Percentiles rank a stretch among this genome's conserved stretches.
Conservation (phyloP, 2,113 vertebrate genomes). For the Ciconia stormi region DNA sequence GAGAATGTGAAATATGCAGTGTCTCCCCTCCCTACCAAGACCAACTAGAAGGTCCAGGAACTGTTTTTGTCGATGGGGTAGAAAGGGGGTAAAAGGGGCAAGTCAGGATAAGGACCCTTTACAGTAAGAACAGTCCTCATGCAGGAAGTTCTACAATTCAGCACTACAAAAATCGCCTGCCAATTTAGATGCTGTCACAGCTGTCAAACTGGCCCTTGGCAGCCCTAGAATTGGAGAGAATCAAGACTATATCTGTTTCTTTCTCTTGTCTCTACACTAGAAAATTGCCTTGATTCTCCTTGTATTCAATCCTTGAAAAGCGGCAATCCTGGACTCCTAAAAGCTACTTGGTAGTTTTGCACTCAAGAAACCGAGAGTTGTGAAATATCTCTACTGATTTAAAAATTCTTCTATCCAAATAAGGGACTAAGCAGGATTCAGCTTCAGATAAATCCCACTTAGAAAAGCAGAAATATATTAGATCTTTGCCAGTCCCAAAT, state of each 20-base stretch:
- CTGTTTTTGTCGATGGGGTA: background rate
- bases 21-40: background rate
- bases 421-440: background rate
- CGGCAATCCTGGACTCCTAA: background rate
- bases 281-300: background rate
- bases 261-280: background rate
- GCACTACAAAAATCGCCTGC: background rate
- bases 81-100: background rate
- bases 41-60: background rate
- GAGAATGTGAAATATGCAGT: accelerated
- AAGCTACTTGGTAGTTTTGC: background rate
- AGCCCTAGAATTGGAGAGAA: background rate
- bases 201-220: background rate
- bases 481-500: background rate
- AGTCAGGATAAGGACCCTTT: background rate
- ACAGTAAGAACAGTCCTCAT: background rate
- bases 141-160: background rate
- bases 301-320: background rate
- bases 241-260: background rate
- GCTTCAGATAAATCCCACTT: background rate
- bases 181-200: background rate
- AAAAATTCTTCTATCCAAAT: background rate
- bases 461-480: background rate
- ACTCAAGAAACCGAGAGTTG: background rate
- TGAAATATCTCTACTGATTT: background rate